Percentiles rank a stretch among this genome's conserved stretches.
Evolutionary conservation across 2,888 invertebrate genomes (phyloP).

Genomic region (Pinctada fucata): DNA sequence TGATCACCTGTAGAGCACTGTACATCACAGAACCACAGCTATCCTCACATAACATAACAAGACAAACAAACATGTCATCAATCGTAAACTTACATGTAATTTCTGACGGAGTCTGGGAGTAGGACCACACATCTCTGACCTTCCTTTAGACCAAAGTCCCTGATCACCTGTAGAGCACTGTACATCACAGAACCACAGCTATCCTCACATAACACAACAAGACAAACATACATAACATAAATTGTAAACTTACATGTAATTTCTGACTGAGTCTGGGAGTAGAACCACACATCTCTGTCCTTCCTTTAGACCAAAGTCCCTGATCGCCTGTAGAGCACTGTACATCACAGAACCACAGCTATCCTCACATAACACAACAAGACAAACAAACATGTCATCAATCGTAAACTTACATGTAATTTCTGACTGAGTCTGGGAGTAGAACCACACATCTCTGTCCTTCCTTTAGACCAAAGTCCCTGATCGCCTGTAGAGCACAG

Average conservation of each 20-base stretch:
- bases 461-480: constrained; percentile 82
- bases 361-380: too few species aligned
- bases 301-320: constrained; percentile 82
- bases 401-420: constrained; percentile 93
- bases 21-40: constrained; percentile 92
- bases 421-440: constrained; percentile 95
- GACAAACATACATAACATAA: too few species aligned
- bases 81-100: constrained; percentile 93
- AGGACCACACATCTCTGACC: constrained; percentile 93
- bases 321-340: constrained; percentile 83
- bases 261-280: constrained; percentile 95
- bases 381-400: too few species aligned
- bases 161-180: constrained; percentile 83
- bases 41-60: constrained; percentile 88
- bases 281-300: constrained; percentile 93
- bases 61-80: too few species aligned
- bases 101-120: constrained; percentile 95
- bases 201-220: too few species aligned
- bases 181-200: constrained; percentile 92
- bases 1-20: constrained; percentile 83
- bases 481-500: constrained; percentile 83
- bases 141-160: constrained; percentile 82
- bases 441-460: constrained; percentile 93
- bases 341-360: constrained; percentile 92
- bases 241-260: constrained; percentile 93